phyloP scores from a whole-genome alignment of 2,888 invertebrate genomes.

The Lapara coniferarum region DNA sequence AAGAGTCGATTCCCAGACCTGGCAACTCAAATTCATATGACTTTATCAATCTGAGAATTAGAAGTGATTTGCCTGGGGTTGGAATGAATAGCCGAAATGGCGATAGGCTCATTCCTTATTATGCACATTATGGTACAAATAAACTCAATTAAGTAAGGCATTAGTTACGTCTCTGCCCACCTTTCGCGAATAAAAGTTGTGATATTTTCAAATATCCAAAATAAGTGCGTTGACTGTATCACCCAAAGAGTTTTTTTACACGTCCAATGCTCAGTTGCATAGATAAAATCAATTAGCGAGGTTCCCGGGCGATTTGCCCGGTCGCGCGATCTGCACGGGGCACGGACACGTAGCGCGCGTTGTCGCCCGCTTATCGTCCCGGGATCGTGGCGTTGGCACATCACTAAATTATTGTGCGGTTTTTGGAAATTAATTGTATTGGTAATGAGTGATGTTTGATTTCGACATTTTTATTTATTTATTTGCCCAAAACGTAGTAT shows the following conservation, averaged over 20 bases:
- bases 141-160: no score
- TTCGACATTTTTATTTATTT: no score
- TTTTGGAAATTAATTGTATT: conserved; percentile 24
- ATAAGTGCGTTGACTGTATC: not conserved
- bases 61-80: not conserved
- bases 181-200: no score
- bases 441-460: no score
- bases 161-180: no score
- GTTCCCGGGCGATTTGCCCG: conserved; percentile 57
- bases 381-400: conserved; percentile 47
- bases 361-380: conserved; percentile 62
- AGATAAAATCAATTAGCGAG: conserved; percentile 74
- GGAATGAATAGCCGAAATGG: not conserved
- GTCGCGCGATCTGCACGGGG: conserved; percentile 57
- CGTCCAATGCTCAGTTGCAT: conserved; percentile 29
- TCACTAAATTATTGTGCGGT: conserved; percentile 43
- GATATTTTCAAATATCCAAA: not conserved
- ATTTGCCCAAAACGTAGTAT: no score
- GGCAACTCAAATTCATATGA: no score
- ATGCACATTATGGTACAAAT: no score
- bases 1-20: no score
- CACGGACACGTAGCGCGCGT: conserved; percentile 56
- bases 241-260: not conserved
- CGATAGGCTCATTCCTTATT: not conserved
- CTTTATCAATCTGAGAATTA: no score